Evolutionary conservation across 2,888 invertebrate genomes (phyloP), one percentile per base, ranked within the genome.

Genomic region (Patella depressa): DNA sequence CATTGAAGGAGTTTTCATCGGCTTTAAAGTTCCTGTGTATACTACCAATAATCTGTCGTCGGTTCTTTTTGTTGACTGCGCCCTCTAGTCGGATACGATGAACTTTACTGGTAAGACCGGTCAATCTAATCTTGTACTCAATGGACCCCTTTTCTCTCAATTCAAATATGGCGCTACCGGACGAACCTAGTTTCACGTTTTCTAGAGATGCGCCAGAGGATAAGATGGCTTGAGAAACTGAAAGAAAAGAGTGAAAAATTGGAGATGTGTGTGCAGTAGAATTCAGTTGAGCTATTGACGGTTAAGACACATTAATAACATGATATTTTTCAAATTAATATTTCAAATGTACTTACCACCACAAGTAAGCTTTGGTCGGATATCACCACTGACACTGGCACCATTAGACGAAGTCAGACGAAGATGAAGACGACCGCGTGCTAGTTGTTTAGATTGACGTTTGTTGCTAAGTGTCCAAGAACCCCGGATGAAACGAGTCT

Each of bases 361-460:
- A 78, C 86, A 86, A 4, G 79, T 77, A 5, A 85, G 78, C 15
- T 82, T 77, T 0, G 88, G 86, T 70, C 80, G 79, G 12, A 88
- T 81, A 2, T 76, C 72, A 14, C 88, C 88, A 17, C 78, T 79
- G 19, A 88, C 75, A 7, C 82, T 80, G n/a, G 82, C 81, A 9
- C 85, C 86, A 17, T 81, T 79, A 65, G 82, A 79, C 53, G 86
- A 84, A n/a, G 83, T 85, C 55, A 88, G 81, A n/a, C 85, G 80
- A 11, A 88, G 65, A 14, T 80, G 79, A 24, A 88, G 78, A 69
- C 84, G 82, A 24, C 86, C 86, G 45, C 87, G 80, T 0, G 86
- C 86, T 29, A 89, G 75, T 74, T 87, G 83, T 75, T 85, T 86
- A 15, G 86, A 82, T n/a, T 84, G 79, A 65, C 80, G 78, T 53